Evolutionary conservation across 2,113 vertebrate genomes (phyloP).

Genomic region (Odontophorus gujanensis): DNA sequence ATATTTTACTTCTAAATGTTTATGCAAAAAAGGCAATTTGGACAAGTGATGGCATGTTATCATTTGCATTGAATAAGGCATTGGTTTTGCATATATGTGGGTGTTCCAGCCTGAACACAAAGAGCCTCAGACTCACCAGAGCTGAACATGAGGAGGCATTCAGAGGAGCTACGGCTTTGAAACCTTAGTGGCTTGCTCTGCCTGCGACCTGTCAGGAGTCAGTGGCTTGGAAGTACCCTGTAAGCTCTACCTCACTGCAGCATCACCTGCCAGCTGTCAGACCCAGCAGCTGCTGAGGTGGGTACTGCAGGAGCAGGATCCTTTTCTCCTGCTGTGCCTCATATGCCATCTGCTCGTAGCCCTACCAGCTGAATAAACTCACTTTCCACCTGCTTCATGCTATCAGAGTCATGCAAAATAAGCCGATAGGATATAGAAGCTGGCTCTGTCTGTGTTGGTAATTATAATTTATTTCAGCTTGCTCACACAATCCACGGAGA

Average conservation of each 20-base stretch:
- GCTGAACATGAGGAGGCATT: neutral
- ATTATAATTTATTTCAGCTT: neutral
- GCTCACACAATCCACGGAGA: neutral
- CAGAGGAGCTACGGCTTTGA: neutral
- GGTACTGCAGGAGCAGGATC: neutral
- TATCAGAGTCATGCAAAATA: neutral
- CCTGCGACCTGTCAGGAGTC: neutral
- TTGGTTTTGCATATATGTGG: neutral
- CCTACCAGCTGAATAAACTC: neutral
- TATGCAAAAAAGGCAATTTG: too few species aligned
- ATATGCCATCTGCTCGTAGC: neutral
- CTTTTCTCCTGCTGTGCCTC: neutral
- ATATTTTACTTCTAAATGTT: neutral
- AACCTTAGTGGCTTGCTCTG: neutral
- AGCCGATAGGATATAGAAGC: accelerated
- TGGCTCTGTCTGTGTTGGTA: neutral
- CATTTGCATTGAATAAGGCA: accelerated
- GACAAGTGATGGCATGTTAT: neutral
- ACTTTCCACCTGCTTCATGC: neutral
- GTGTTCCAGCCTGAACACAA: accelerated
- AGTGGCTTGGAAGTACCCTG: neutral
- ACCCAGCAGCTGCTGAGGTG: neutral
- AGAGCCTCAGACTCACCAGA: neutral
- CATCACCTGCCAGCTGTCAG: neutral
- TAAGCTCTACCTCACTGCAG: too few species aligned